Conservation (phyloP, 2,888 invertebrate genomes). For the Uropetala carovei region DNA sequence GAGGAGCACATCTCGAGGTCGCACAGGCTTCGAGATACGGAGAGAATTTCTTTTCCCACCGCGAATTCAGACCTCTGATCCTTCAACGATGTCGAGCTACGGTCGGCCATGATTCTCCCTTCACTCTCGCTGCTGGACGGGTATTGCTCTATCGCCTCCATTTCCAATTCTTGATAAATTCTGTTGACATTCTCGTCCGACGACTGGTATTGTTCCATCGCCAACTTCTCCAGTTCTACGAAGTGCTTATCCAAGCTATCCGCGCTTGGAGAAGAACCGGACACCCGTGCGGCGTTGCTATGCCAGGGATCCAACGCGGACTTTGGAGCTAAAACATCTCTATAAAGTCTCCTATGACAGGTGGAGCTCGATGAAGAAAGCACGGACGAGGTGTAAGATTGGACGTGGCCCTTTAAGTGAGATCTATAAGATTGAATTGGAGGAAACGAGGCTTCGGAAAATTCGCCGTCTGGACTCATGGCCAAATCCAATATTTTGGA, state of each 20-base stretch:
- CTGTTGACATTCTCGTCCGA: conserved; percentile 32
- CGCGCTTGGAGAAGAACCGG: background rate
- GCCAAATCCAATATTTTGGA: background rate
- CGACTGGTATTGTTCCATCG: conserved; percentile 54
- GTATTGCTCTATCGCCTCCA: conserved; percentile 56
- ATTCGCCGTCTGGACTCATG: background rate
- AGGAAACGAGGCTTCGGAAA: conserved; percentile 47
- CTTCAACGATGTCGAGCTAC: background rate
- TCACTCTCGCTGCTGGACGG: background rate
- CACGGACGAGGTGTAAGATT: background rate
- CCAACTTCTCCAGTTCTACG: conserved; percentile 45
- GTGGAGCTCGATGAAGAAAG: background rate
- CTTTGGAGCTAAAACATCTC: conserved; percentile 3
- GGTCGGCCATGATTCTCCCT: background rate
- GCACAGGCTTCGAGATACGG: background rate
- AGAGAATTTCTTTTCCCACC: background rate
- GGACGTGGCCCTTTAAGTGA: background rate
- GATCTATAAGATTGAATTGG: conserved; percentile 1
- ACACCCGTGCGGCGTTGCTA: background rate
- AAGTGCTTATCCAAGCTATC: conserved; percentile 49
- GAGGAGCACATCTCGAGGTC: background rate
- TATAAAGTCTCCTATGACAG: conserved; percentile 11
- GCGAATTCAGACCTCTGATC: background rate
- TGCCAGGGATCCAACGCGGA: background rate
- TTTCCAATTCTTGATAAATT: conserved; percentile 43